phyloP scores from a whole-genome alignment of 2,797 vertebrate species.

The Lutjanus argentimaculatus region DNA sequence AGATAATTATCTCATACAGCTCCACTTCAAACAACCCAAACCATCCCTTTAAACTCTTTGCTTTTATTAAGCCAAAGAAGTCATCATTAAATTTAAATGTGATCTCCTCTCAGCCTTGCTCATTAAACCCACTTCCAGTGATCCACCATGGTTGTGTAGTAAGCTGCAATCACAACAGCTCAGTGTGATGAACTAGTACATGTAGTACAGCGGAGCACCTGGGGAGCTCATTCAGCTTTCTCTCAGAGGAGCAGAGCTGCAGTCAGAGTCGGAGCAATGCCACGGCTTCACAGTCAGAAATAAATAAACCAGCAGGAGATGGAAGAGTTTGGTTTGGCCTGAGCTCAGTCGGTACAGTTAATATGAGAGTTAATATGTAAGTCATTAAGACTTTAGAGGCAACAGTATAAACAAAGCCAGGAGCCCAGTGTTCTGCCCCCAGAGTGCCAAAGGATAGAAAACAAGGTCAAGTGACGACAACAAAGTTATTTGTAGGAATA shows the following conservation, averaged over 20 bases:
- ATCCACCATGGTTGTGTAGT: background rate
- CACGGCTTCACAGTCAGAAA: background rate
- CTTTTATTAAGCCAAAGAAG: too few species aligned
- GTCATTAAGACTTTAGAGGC: slow-evolving; percentile 35
- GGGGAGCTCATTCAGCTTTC: slow-evolving; percentile 45
- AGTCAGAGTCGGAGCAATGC: slow-evolving; percentile 33
- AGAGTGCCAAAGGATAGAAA: slow-evolving; percentile 26
- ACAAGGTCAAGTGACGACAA: slow-evolving; percentile 38
- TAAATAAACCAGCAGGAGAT: slow-evolving; percentile 5
- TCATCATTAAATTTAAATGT: too few species aligned
- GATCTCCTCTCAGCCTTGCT: too few species aligned
- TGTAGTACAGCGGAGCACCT: slow-evolving; percentile 16
- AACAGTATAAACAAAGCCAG: slow-evolving; percentile 43
- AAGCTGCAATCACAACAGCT: slow-evolving; percentile 34
- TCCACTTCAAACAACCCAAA: too few species aligned
- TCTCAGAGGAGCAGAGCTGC: slow-evolving; percentile 49
- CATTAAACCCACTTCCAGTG: background rate
- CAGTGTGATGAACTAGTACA: background rate
- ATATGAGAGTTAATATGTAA: slow-evolving; percentile 62
- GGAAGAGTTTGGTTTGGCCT: background rate
- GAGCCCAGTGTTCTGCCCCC: background rate
- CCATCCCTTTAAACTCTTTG: too few species aligned
- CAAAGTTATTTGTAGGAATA: background rate
- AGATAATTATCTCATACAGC: too few species aligned
- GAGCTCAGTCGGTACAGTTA: slow-evolving; percentile 22